Percentiles rank a stretch among this genome's conserved stretches.
Evolutionary conservation across 2,888 invertebrate species (phyloP).

Genomic region (Willowsia nigromaculata): DNA sequence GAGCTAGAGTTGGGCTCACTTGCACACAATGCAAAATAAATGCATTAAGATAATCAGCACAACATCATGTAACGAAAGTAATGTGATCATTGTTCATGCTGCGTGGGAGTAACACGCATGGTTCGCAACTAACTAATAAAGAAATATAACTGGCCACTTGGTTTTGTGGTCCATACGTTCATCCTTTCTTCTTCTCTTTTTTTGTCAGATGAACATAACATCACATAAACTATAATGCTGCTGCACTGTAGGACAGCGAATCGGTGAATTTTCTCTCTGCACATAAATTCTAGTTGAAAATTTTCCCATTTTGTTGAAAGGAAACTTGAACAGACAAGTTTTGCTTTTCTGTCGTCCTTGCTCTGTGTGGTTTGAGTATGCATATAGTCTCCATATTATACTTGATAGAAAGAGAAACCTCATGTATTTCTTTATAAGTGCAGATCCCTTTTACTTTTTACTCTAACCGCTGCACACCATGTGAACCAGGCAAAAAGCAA

Average conservation of each 20-base stretch:
- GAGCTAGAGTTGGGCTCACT: not conserved
- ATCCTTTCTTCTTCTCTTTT: not conserved
- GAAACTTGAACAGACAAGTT: conserved; percentile 29
- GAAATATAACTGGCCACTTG: not conserved
- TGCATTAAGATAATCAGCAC: not conserved
- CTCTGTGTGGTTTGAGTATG: not conserved
- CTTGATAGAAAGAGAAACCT: too few species aligned
- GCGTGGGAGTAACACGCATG: conserved; percentile 37
- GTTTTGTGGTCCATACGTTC: not conserved
- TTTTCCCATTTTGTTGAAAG: conserved; percentile 34
- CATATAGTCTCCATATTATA: not conserved
- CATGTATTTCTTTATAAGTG: too few species aligned
- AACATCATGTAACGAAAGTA: not conserved
- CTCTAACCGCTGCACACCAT: not conserved
- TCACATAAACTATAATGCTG: too few species aligned
- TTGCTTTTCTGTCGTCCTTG: conserved; percentile 12
- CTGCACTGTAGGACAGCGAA: not conserved
- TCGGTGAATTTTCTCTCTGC: not conserved
- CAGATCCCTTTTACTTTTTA: too few species aligned
- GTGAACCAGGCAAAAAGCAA: not conserved
- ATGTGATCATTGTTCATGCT: conserved; percentile 35
- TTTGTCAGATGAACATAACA: not conserved
- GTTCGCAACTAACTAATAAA: conserved; percentile 1
- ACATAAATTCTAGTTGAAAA: conserved; percentile 38
- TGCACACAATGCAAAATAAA: not conserved